phyloP scores from a whole-genome alignment of 1,140 invertebrate genomes.

The Nylanderia fulva region DNA sequence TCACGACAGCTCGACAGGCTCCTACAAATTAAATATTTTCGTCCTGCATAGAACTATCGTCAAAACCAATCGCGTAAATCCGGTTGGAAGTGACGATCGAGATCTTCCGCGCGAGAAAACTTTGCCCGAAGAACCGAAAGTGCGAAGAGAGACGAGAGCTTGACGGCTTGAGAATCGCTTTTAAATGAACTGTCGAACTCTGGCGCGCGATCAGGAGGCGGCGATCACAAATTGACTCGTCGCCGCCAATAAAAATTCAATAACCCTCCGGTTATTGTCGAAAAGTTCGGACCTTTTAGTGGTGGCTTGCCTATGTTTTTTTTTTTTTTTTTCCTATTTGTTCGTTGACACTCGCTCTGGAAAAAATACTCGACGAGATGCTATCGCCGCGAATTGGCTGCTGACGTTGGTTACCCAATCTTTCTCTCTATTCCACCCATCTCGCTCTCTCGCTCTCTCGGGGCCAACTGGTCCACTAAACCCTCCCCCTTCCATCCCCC shows the following conservation, averaged over 20 bases:
- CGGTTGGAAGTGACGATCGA: background rate
- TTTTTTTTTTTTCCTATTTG: constrained; percentile 57
- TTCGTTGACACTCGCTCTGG: constrained; percentile 63
- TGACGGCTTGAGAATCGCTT: constrained; percentile 47
- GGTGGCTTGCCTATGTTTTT: background rate
- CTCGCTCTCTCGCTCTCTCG: background rate
- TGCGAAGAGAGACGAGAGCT: background rate
- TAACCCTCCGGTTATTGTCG: constrained; percentile 76
- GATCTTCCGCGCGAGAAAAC: constrained; percentile 1
- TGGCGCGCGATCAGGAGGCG: constrained; percentile 16
- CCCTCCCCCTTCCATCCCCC: background rate
- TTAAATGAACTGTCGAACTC: constrained; percentile 79
- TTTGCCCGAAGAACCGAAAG: background rate
- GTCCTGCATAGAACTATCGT: no score
- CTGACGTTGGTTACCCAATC: constrained; percentile 64
- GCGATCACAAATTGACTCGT: constrained; percentile 81
- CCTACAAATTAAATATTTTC: background rate
- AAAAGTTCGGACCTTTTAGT: constrained; percentile 74
- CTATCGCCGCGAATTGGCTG: constrained; percentile 74
- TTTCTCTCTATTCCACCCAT: constrained; percentile 30
- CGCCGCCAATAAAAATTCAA: constrained; percentile 84
- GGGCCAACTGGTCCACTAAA: constrained; percentile 12
- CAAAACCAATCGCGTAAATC: constrained; percentile 21
- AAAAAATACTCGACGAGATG: constrained; percentile 75
- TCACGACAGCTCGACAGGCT: background rate